phyloP scores from a whole-genome alignment of 2,888 invertebrate species.

The Bellardia pandia region DNA sequence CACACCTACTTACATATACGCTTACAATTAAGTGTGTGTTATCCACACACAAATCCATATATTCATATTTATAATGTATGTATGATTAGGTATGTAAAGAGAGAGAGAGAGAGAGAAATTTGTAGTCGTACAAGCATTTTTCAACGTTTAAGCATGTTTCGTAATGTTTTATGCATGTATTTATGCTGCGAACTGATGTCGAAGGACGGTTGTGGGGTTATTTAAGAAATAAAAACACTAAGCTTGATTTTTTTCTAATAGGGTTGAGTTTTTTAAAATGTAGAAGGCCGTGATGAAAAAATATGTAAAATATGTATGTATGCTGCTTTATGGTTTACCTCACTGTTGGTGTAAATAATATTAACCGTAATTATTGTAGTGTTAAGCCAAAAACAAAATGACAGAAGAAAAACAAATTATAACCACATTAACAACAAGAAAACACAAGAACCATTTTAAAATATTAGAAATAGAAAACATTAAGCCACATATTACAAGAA shows the following conservation, averaged over 20 bases:
- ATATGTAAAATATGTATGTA: background rate
- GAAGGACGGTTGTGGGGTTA: slow-evolving; percentile 25
- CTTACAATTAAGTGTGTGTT: slow-evolving; percentile 6
- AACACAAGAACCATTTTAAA: slow-evolving; percentile 1
- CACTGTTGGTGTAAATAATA: slow-evolving; percentile 47
- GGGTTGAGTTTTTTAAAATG: slow-evolving; percentile 7
- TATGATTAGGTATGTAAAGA: slow-evolving; percentile 36
- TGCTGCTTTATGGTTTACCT: slow-evolving; percentile 28
- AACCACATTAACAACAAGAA: slow-evolving; percentile 1
- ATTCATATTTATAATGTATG: slow-evolving; percentile 40
- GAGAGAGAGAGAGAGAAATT: slow-evolving; percentile 1
- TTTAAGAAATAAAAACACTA: slow-evolving; percentile 1
- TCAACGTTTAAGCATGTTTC: slow-evolving; percentile 45
- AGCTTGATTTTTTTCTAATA: slow-evolving; percentile 8
- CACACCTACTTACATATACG: slow-evolving; percentile 7
- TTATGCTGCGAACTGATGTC: slow-evolving; percentile 15
- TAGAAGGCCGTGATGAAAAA: slow-evolving; percentile 39
- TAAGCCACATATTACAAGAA: too few relatives aligned
- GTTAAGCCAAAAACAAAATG: background rate
- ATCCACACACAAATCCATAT: background rate
- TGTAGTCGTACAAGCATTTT: slow-evolving; percentile 50
- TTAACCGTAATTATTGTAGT: slow-evolving; percentile 56
- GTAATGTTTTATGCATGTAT: slow-evolving; percentile 50
- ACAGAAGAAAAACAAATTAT: background rate
- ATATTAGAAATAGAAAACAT: background rate